A percentile compares a stretch with the other conserved stretches of the same genome.
Evolutionary conservation across 92 coral and sea anemone species (phyloP).

Genomic region (Zoanthus solanderi): DNA sequence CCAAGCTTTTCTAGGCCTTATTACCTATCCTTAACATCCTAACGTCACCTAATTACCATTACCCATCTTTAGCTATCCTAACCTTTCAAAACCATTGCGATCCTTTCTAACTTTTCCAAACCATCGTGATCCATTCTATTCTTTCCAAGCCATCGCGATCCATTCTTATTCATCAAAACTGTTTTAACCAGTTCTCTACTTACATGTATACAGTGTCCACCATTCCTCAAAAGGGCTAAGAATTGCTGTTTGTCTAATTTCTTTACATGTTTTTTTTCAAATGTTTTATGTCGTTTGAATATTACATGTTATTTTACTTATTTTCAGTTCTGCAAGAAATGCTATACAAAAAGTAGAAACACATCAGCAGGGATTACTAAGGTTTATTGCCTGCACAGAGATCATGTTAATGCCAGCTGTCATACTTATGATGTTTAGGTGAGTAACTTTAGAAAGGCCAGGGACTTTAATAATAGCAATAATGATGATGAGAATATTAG

Average conservation of each 20-base stretch:
- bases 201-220: background rate
- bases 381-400: constrained; percentile 98
- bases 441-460: background rate
- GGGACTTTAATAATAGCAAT: background rate
- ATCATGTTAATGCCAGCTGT: constrained; percentile 98
- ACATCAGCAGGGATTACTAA: constrained; percentile 87
- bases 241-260: background rate
- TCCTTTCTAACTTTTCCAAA: no score
- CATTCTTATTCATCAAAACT: no score
- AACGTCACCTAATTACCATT: no score
- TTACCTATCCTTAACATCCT: no score
- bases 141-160: no score
- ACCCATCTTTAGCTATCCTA: no score
- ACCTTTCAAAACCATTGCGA: no score
- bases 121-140: no score
- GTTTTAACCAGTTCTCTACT: no score
- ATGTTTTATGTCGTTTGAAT: background rate
- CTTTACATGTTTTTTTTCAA: background rate
- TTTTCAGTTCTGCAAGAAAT: constrained; percentile 78
- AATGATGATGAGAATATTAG: no score
- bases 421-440: constrained; percentile 91
- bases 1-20: no score
- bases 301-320: background rate
- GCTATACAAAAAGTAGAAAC: constrained; percentile 91
- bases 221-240: background rate